Evolutionary conservation across 2,888 invertebrate genomes (phyloP).

Genomic region (Gisinianus flammeolus): DNA sequence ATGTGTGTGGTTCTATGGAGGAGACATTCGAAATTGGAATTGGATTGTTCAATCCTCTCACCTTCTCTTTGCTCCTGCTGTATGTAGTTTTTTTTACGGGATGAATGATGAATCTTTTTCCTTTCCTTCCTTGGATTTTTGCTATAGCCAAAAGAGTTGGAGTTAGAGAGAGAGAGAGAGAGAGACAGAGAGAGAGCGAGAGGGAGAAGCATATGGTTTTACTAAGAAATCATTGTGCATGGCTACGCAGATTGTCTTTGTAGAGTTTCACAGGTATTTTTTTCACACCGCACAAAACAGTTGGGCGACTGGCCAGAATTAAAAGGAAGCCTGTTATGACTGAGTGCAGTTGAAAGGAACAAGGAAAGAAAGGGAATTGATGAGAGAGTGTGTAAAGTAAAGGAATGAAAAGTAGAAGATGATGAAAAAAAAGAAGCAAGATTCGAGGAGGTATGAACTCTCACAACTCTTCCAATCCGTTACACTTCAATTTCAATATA

Average conservation of each 20-base stretch:
- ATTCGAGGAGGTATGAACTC: slow-evolving; percentile 20
- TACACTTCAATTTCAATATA: slow-evolving; percentile 32
- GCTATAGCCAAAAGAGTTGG: not conserved
- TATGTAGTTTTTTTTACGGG: slow-evolving; percentile 19
- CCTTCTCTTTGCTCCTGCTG: not conserved
- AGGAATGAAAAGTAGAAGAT: not conserved
- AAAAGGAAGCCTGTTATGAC: slow-evolving; percentile 39
- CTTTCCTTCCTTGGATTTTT: not conserved
- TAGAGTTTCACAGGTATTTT: not conserved
- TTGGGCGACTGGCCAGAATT: slow-evolving; percentile 43
- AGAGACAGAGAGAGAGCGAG: too few relatives aligned
- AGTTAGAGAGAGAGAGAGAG: not conserved
- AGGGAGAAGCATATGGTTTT: slow-evolving; percentile 7
- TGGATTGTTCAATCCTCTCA: not conserved
- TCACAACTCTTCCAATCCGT: slow-evolving; percentile 34
- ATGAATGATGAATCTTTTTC: slow-evolving; percentile 15
- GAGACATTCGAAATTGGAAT: not conserved
- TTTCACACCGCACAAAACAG: slow-evolving; percentile 3
- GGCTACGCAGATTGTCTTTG: slow-evolving; percentile 32
- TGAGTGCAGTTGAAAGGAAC: slow-evolving; percentile 35
- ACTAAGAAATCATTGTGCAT: slow-evolving; percentile 33
- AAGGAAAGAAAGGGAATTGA: slow-evolving; percentile 34
- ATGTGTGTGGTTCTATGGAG: not conserved
- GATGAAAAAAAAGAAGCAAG: slow-evolving; percentile 3
- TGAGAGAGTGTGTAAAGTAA: slow-evolving; percentile 1